Base-by-base conservation (phyloP, 2,113 vertebrate species). In the Lampris incognitus region DNA sequence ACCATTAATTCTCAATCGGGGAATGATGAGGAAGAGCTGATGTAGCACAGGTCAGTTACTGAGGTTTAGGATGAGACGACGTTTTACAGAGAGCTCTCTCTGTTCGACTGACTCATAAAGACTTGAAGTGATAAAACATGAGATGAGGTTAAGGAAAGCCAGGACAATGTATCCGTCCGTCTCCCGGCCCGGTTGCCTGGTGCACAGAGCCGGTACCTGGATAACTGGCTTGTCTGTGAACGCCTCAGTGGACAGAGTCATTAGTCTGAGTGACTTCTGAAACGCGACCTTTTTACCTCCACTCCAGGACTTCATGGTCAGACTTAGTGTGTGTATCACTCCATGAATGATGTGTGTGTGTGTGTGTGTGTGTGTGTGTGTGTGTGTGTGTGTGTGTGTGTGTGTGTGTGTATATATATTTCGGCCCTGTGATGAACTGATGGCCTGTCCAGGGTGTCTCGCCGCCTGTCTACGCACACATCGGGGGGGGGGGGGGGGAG, bases 141-240 rank as follows among this genome's bases (percentile, higher is more conserved):
- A 60, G 51, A 11, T 24, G 59, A 61, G 37, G 66, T 74, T 42
- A 68, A 71, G 50, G 8, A 49, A 24, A 71, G 50, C 57, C 37
- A 48, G 4, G 9, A 11, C 48, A 38, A 52, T 54, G 39, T 51
- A 55, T 63, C 38, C 50, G 38, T 37, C 46, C 58, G 39, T 40
- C 55, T 40, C 48, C 11, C 11, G 1, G 36, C 36, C 5, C 2
- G 56, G 1, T 48, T 64, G 36, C 42, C 61, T 49, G 61, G 42
- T 64, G 44, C 61, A 6, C n/a, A 48, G 9, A 37, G n/a, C 13
- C 6, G 9, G 3, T 54, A 7, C 62, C 36, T 60, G 51, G 52
- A 60, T 74, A 61, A 72, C 24, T 11, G 60, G 78, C 67, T 81
- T 62, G 37, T 9, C 38, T 38, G 13, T 39, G 57, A 72, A 51